Evolutionary conservation across 2,888 invertebrate species (phyloP), one percentile per base, ranked within the genome.

Genomic region (Brachyptera putata): DNA sequence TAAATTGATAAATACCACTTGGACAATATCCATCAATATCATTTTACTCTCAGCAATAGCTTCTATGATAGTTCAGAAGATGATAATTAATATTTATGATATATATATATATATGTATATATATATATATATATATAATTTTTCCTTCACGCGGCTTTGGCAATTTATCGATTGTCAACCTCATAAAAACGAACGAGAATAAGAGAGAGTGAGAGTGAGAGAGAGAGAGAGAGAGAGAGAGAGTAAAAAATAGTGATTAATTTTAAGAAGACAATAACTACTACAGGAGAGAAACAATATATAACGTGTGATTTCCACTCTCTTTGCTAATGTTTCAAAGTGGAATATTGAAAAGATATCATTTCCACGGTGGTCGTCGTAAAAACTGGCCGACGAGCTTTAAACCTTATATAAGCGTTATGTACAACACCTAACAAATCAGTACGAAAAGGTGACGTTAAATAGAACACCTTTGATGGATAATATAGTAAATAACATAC

Each of bases 121-220:
- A n/a, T n/a, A 46, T 46, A 46, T 46, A n/a, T 41, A 41, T 41
- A 30, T 55, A 56, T 53, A 60, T n/a, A 60, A 36, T 57, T 60
- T 49, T 49, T 58, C 34, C 53, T 61, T 56, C 59, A 61, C 61
- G 62, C 61, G 62, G 59, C 64, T 66, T 66, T 66, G 66, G 66
- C 66, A 66, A 64, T 64, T 63, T 63, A 53, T 61, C 62, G 66
- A 66, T 66, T 66, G 66, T 66, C 66, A 64, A 62, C 65, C 65
- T 66, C 63, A 62, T 62, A 63, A n/a, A n/a, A n/a, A 62, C 61
- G 61, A 65, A 60, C 60, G 58, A 65, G 61, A 57, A 58, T 49
- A 36, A 57, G 43, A 61, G 22, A 58, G 53, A 48, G 58, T 41
- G 57, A 63, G 56, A 60, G 46, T 61, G 53, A 60, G 58, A 61